Percentiles rank a stretch among this genome's conserved stretches.
Conservation (phyloP, 2,113 vertebrate genomes). For the Calidris pugnax region DNA sequence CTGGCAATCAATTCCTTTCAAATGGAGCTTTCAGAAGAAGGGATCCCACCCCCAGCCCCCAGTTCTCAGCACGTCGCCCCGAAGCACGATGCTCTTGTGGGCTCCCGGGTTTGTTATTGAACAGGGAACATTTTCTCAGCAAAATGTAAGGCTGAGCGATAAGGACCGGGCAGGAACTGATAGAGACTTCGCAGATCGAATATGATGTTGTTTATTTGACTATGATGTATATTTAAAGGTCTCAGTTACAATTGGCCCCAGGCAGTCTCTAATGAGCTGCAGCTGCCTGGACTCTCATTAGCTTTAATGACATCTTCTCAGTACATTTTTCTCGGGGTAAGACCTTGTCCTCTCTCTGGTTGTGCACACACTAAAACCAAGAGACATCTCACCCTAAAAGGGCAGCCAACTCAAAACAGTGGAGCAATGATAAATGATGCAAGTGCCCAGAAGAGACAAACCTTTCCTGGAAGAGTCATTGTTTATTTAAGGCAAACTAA, state of each 20-base stretch:
- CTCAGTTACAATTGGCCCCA: slow-evolving; percentile 77
- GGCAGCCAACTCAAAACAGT: slow-evolving; percentile 63
- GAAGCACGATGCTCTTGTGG: neutral
- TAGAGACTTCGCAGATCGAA: slow-evolving; percentile 63
- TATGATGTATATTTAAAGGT: slow-evolving; percentile 78
- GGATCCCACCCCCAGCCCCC: neutral
- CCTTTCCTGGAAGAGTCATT: slow-evolving; percentile 73
- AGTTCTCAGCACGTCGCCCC: neutral
- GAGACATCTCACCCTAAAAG: slow-evolving; percentile 74
- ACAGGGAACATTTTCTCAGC: slow-evolving; percentile 57
- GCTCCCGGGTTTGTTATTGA: slow-evolving; percentile 49
- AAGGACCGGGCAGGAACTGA: slow-evolving; percentile 59
- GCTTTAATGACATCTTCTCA: slow-evolving; percentile 78
- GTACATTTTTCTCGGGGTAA: slow-evolving; percentile 70
- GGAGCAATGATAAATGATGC: slow-evolving; percentile 76
- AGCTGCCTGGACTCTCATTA: slow-evolving; percentile 78
- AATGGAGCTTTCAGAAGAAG: neutral
- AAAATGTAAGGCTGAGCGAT: slow-evolving; percentile 26
- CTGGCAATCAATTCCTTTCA: neutral
- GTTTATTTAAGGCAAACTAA: slow-evolving; percentile 75
- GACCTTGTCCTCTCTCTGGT: slow-evolving; percentile 57
- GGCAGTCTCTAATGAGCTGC: slow-evolving; percentile 79
- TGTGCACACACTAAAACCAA: slow-evolving; percentile 61
- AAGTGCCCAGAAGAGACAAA: slow-evolving; percentile 72
- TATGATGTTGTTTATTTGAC: slow-evolving; percentile 81